Percentiles rank a stretch among this genome's conserved stretches.
These are phyloP conservation scores for Xiphydria camelus DNA, from an alignment of 2,888 invertebrate genomes.

Conservation along the genomic window DNA sequence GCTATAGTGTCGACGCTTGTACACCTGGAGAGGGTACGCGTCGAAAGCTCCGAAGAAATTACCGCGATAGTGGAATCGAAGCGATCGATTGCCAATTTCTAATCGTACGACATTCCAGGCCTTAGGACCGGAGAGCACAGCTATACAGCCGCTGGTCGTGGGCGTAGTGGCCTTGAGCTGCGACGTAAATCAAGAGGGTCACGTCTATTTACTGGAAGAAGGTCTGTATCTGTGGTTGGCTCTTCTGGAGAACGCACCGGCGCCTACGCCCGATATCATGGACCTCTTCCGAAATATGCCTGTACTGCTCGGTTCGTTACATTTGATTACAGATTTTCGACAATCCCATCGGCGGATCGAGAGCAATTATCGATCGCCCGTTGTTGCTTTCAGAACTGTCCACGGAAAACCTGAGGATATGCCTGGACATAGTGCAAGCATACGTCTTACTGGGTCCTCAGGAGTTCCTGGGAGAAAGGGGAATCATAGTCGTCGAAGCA, in stretches of 20 bases:
- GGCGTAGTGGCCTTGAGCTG: constrained; percentile 75
- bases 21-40: constrained; percentile 76
- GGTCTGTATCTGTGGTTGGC: constrained; percentile 89
- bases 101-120: constrained; percentile 47
- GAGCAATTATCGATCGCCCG: too few relatives aligned
- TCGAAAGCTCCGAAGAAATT: neutral
- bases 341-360: too few relatives aligned
- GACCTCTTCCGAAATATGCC: constrained; percentile 76
- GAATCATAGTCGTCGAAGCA: constrained; percentile 70
- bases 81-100: constrained; percentile 1
- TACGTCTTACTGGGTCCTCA: constrained; percentile 80
- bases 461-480: constrained; percentile 74
- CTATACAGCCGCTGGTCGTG: constrained; percentile 61
- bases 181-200: constrained; percentile 75
- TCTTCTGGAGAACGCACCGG: constrained; percentile 76
- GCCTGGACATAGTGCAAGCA: constrained; percentile 80
- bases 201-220: constrained; percentile 91
- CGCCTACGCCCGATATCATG: constrained; percentile 66
- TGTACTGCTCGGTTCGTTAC: constrained; percentile 70
- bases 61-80: neutral
- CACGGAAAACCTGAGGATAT: constrained; percentile 78
- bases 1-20: constrained; percentile 87
- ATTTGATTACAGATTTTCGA: too few relatives aligned
- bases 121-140: constrained; percentile 59
- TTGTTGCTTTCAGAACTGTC: constrained; percentile 73